These are phyloP conservation scores for Pharmacophagus antenor DNA, from an alignment of 2,888 invertebrate genomes.

Conservation along the genomic window DNA sequence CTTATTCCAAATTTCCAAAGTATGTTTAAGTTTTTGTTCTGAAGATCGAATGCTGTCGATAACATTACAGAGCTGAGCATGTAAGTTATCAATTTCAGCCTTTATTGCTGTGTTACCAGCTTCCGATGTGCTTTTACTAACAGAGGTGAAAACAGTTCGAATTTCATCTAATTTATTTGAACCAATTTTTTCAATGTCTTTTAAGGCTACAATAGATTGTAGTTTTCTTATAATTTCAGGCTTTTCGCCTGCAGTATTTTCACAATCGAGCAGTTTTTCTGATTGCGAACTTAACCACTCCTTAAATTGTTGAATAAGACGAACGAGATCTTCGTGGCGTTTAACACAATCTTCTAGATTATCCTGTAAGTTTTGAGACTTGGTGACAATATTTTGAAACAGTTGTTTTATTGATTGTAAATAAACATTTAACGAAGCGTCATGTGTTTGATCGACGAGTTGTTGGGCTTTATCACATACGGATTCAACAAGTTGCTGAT, in stretches of 20 bases:
- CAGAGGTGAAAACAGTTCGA: constrained; percentile 82
- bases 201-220: constrained; percentile 83
- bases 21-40: constrained; percentile 87
- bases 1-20: constrained; percentile 90
- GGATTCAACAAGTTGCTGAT: constrained; percentile 92
- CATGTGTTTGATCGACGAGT: constrained; percentile 93
- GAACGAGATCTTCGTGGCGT: constrained; percentile 90
- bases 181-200: constrained; percentile 84
- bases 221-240: constrained; percentile 88
- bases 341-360: constrained; percentile 93
- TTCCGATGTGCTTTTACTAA: constrained; percentile 89
- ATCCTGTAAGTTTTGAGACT: constrained; percentile 91
- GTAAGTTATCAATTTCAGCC: constrained; percentile 86
- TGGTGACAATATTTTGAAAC: constrained; percentile 92
- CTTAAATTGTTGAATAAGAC: constrained; percentile 86
- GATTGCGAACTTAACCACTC: constrained; percentile 91
- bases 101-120: constrained; percentile 87
- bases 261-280: constrained; percentile 89
- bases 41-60: constrained; percentile 84
- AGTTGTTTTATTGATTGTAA: constrained; percentile 93
- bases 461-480: constrained; percentile 96
- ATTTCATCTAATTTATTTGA: constrained; percentile 84
- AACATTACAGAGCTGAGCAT: constrained; percentile 84
- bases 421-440: constrained; percentile 91
- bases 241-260: constrained; percentile 92